Base-by-base conservation (phyloP, 2,888 invertebrate genomes). In the Watsonalla cultraria region DNA sequence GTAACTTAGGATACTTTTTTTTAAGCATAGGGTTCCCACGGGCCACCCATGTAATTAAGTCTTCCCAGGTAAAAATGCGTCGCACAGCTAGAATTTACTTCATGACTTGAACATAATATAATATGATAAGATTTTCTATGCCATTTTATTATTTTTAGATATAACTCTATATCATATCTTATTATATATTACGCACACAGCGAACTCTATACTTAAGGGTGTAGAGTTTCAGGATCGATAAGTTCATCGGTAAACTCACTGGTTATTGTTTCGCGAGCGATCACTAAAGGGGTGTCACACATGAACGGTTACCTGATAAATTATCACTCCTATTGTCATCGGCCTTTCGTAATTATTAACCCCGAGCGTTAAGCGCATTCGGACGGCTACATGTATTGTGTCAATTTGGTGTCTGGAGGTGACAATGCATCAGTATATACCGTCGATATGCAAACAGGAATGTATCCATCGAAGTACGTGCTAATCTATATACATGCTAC, bases 231-330 rank as follows among this genome's bases (percentile, higher is more conserved):
- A 42, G 42, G 9, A 49, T 24, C 24, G 24, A 24, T 24, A 24
- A 14, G 37, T 37, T 14, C 49, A 49, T 49, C 37, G 37, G 37
- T 37, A 37, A 14, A 14, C 49, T 37, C 49, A 11, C 7, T 35
- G 45, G 52, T 47, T 50, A 54, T 52, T 56, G 49, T 56, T 51
- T 53, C 53, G 46, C 15, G 50, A 51, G 45, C 51, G 46, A 54
- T 50, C 46, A 45, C 46, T 47, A 50, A 46, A 49, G 63, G 72
- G 72, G 74, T 66, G 68, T 59, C 59, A 66, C 72, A 67, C 75
- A 59, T 70, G 70, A 66, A 57, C 56, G 68, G 64, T 61, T 70
- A 62, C 63, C 61, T 76, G 77, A 77, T 76, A 68, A 80, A 82
- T 78, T 70, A 68, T 68, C 65, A 56, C 65, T 64, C 66, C 65